phyloP scores from a whole-genome alignment of 2,113 vertebrate species.

The Pongo abelii region DNA sequence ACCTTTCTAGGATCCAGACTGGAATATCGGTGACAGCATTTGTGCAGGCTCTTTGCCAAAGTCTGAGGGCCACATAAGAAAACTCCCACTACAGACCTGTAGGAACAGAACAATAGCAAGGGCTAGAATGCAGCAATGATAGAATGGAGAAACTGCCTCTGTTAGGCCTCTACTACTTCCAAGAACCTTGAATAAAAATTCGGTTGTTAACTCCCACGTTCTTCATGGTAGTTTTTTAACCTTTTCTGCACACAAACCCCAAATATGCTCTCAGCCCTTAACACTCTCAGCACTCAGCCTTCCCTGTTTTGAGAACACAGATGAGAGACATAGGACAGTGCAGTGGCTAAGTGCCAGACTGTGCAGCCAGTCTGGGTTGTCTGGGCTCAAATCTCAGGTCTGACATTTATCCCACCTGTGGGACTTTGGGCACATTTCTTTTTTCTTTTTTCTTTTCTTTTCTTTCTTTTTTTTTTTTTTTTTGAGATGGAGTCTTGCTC shows the following conservation, averaged over 20 bases:
- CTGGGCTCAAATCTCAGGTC: neutral
- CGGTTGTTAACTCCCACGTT: neutral
- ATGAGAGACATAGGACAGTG: neutral
- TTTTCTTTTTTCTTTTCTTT: no score
- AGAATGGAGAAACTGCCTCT: neutral
- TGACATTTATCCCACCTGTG: neutral
- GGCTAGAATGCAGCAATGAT: neutral
- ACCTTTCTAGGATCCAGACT: constrained; percentile 93
- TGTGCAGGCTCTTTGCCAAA: constrained; percentile 86
- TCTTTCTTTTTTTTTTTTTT: no score
- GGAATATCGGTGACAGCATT: constrained; percentile 90
- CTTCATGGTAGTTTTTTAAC: constrained; percentile 3
- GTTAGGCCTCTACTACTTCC: neutral
- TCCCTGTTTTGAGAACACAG: neutral
- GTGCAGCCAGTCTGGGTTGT: neutral
- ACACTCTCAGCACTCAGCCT: neutral
- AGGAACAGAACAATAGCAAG: neutral
- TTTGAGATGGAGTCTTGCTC: no score
- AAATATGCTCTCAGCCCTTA: neutral
- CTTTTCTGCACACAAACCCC: neutral
- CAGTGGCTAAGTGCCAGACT: neutral
- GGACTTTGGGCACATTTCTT: constrained; percentile 5
- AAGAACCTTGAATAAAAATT: neutral
- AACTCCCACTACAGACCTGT: constrained; percentile 90
- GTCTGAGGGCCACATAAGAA: constrained; percentile 90